A percentile compares a stretch with the other conserved stretches of the same genome.
Evolutionary conservation across 2,888 invertebrate species (phyloP).

Genomic region (Drosophila glabriapex): DNA sequence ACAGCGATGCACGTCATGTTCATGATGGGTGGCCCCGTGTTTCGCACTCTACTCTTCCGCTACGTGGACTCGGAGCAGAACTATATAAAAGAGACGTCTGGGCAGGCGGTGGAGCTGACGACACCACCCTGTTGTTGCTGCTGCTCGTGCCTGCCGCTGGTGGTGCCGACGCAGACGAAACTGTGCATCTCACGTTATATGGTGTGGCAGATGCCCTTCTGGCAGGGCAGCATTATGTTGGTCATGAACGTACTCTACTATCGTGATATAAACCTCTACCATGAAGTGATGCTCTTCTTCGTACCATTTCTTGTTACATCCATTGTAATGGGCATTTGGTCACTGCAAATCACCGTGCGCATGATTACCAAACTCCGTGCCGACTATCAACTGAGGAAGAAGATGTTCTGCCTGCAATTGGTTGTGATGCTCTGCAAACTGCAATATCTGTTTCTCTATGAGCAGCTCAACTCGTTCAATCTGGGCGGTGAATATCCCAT

Average conservation of each 20-base stretch:
- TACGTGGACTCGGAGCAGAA: conserved; percentile 84
- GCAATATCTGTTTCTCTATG: conserved; percentile 82
- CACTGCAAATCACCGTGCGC: conserved; percentile 82
- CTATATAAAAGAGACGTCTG: conserved; percentile 84
- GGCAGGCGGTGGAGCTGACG: conserved; percentile 81
- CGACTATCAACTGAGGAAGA: conserved; percentile 81
- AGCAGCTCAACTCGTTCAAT: conserved; percentile 69
- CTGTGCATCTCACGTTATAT: conserved; percentile 79
- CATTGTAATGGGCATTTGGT: conserved; percentile 84
- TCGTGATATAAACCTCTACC: conserved; percentile 72
- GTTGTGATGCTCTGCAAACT: conserved; percentile 83
- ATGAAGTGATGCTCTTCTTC: conserved; percentile 79
- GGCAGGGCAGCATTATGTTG: conserved; percentile 83
- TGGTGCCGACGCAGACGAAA: conserved; percentile 77
- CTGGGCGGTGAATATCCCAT: conserved; percentile 83
- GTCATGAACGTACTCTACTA: conserved; percentile 83
- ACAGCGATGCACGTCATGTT: conserved; percentile 84
- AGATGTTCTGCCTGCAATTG: conserved; percentile 83
- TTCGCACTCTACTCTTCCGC: conserved; percentile 83
- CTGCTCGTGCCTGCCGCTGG: conserved; percentile 74
- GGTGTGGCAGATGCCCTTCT: conserved; percentile 84
- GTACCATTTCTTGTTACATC: conserved; percentile 82
- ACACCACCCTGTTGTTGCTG: conserved; percentile 84
- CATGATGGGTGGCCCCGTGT: conserved; percentile 80
- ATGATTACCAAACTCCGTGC: conserved; percentile 80